Evolutionary conservation across 2,797 vertebrate species (phyloP), one percentile per base, ranked within the genome.

Genomic region (Onychomys torridus): DNA sequence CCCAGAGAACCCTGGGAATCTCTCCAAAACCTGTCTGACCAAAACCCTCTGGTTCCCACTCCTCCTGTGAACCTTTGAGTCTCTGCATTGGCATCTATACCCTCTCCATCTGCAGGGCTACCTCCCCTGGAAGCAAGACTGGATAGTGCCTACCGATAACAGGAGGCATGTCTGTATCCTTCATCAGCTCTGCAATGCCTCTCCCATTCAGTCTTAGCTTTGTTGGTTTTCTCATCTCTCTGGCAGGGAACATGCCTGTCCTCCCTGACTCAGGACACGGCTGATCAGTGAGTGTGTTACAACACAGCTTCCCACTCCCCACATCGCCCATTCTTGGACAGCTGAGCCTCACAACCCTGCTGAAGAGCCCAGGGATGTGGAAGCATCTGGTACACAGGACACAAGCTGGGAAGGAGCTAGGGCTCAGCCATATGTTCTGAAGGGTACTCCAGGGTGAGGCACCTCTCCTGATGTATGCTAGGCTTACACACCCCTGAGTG

Each of bases 241-340:
- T 40, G 2, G 3, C 37, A 32, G 49, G 2, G 34, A 14, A 19
- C 46, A 34, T 2, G 0, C 13, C 5, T 1, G 5, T 19, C 27
- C 77, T 23, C 71, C 12, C 59, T 1, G 11, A 43, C 59, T 7
- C 11, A 52, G 65, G 46, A 87, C 16, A 55, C 40, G 25, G 65
- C 67, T 55, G 61, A 43, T 73, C 52, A 59, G 57, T 29, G 21
- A 37, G 23, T 12, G 32, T 32, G 10, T 59, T 5, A 21, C 16
- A 13, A 2, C 11, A 6, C 23, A 32, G 32, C 6, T 4, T 7
- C 69, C 23, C 8, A n/a, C 59, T 27, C 46, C 10, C 67, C 90
- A 32, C 12, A 61, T 10, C 9, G 10, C 75, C 86, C 32, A 19
- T 49, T 37, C 73, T 67, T n/a, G 10, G 2, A 79, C 57, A 16